Percentiles rank a stretch among this genome's conserved stretches.
These are phyloP conservation scores for Oenanthe oenanthe DNA, from an alignment of 2,113 vertebrate genomes.

Conservation along the genomic window DNA sequence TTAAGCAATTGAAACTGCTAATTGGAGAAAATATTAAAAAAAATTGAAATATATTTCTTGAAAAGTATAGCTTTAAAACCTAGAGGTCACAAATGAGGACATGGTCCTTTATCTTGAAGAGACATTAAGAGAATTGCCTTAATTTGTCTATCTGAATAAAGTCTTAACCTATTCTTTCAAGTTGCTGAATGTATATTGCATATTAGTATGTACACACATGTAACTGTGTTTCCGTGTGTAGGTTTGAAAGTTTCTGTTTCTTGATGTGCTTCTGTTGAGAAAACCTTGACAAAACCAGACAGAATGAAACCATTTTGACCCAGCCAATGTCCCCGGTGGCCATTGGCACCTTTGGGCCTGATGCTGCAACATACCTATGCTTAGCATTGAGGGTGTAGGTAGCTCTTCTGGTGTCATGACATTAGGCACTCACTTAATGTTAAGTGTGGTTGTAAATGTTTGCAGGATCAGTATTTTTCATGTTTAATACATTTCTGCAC, in stretches of 20 bases:
- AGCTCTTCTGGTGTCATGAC: not conserved
- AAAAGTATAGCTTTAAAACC: conserved; percentile 71
- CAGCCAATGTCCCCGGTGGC: not conserved
- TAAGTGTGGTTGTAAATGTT: not conserved
- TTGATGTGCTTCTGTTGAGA: conserved; percentile 61
- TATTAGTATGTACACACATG: conserved; percentile 60
- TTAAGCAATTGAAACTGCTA: not conserved
- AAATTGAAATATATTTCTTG: conserved; percentile 47
- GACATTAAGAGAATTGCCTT: conserved; percentile 65
- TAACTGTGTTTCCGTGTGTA: conserved; percentile 57
- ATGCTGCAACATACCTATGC: conserved; percentile 24
- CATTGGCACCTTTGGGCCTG: conserved; percentile 23
- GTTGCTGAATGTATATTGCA: conserved; percentile 71
- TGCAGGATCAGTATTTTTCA: conserved; percentile 23
- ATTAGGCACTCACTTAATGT: not conserved
- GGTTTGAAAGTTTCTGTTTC: conserved; percentile 57
- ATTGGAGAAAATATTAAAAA: conserved; percentile 45
- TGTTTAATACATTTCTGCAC: conserved; percentile 55
- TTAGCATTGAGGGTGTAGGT: not conserved
- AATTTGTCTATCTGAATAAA: conserved; percentile 71
- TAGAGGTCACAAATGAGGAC: conserved; percentile 60
- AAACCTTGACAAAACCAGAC: conserved; percentile 36
- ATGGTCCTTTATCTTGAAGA: conserved; percentile 57
- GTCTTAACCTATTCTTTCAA: conserved; percentile 69
- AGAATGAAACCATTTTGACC: not conserved